Evolutionary conservation across 2,888 invertebrate species (phyloP), one percentile per base, ranked within the genome.

Genomic region (Pyrochroa serraticornis): DNA sequence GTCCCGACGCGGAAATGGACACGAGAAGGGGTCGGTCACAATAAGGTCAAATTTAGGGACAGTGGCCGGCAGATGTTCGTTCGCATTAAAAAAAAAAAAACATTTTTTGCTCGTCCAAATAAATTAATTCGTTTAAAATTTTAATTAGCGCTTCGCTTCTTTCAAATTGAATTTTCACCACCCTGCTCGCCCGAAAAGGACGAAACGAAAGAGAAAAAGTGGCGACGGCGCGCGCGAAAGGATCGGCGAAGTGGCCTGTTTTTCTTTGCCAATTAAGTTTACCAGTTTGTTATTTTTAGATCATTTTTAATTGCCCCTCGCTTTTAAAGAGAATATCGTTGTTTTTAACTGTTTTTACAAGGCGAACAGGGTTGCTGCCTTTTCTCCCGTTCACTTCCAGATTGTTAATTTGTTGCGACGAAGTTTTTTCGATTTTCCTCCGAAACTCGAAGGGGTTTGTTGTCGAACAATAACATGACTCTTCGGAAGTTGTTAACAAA

Each of bases 201-300:
- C 31, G 41, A 41, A 41, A 41, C 22, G 22, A 3, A 22, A 2
- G 22, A 22, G 14, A 39, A 8, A 13, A 22, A 22, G 22, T 22
- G 22, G 22, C 22, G 22, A 22, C 22, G 22, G 22, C 22, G 22
- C n/a, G 38, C 10, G 39, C 10, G 8, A 13, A 34, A 34, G 7
- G 32, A 43, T 30, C 9, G 45, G 55, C 53, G 58, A 67, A 66
- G 67, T 67, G 65, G 70, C 65, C 69, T 76, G 75, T 76, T 77
- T 77, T 77, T 77, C 76, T 77, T 77, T 72, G 71, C 75, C 78
- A 78, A 78, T 78, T 78, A 77, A 78, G 75, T 77, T 75, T 70
- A 73, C 72, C 72, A 74, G 74, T 75, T 76, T 78, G 78, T 78
- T 78, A 76, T 77, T 78, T 78, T 77, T 74, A 76, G 77, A 77